phyloP scores from a whole-genome alignment of 2,797 vertebrate genomes.

The Neosilurus mollespiculum region DNA sequence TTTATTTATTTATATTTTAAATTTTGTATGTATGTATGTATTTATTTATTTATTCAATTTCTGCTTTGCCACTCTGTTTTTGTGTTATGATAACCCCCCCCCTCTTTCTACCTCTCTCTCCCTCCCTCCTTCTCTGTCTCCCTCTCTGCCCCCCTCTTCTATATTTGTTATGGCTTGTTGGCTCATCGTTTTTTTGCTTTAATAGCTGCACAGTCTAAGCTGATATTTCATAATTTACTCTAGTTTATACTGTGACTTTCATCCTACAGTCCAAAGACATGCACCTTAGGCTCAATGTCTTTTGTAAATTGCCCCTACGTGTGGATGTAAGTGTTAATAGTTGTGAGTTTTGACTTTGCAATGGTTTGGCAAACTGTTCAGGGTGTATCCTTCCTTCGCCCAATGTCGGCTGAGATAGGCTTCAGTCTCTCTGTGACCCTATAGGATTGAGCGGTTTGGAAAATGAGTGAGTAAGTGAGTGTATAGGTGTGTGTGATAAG shows the following conservation, averaged over 20 bases:
- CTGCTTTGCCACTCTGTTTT: background rate
- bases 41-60: background rate
- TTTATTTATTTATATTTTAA: background rate
- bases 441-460: too few species aligned
- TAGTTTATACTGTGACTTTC: background rate
- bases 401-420: too few species aligned
- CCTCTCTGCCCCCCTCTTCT: background rate
- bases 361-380: too few species aligned
- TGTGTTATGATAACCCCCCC: background rate
- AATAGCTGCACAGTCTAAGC: background rate
- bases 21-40: too few species aligned
- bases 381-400: too few species aligned
- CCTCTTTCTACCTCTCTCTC: slow-evolving; percentile 2
- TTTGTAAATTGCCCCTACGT: too few species aligned
- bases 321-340: too few species aligned
- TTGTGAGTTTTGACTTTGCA: too few species aligned
- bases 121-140: background rate
- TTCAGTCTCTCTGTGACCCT: too few species aligned
- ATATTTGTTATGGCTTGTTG: background rate
- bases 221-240: background rate
- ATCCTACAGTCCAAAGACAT: background rate
- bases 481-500: too few species aligned
- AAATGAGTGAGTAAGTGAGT: too few species aligned
- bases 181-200: background rate
- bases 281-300: too few species aligned